phyloP scores from a whole-genome alignment of 2,888 invertebrate species.

The Sepioteuthis lessoniana region DNA sequence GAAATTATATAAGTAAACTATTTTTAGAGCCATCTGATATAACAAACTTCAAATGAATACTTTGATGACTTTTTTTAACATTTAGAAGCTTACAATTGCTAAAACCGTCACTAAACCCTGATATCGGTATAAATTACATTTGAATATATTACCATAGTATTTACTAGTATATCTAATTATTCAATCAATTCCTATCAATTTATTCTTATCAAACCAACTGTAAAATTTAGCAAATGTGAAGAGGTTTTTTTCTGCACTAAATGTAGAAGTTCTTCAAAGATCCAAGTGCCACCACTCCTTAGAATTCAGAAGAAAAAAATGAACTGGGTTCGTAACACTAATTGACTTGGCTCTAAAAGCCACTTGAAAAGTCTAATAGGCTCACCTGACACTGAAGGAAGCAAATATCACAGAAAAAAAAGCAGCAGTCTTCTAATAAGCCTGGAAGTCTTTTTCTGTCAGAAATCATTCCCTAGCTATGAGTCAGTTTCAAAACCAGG shows the following conservation, averaged over 20 bases:
- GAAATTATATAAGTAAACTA: too few relatives aligned
- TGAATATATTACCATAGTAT: too few relatives aligned
- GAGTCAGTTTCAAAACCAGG: not conserved
- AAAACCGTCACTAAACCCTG: too few relatives aligned
- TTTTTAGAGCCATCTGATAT: too few relatives aligned
- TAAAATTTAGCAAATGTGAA: too few relatives aligned
- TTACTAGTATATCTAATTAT: too few relatives aligned
- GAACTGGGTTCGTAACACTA: not conserved
- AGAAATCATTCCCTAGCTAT: not conserved
- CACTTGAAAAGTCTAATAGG: not conserved
- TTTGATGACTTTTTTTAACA: too few relatives aligned
- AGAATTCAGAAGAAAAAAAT: not conserved
- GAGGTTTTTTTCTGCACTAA: not conserved
- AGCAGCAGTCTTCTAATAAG: not conserved
- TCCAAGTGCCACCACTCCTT: not conserved
- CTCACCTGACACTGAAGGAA: not conserved
- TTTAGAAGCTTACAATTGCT: too few relatives aligned
- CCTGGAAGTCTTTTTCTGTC: not conserved
- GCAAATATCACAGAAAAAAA: not conserved
- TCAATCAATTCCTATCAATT: too few relatives aligned
- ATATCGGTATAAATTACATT: too few relatives aligned
- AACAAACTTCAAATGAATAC: too few relatives aligned
- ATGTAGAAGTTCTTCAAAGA: not conserved
- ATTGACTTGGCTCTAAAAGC: constrained; percentile 11
- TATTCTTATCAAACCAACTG: too few relatives aligned